These are phyloP conservation scores for Sesia bembeciformis DNA, from an alignment of 2,888 invertebrate genomes.

Conservation along the genomic window DNA sequence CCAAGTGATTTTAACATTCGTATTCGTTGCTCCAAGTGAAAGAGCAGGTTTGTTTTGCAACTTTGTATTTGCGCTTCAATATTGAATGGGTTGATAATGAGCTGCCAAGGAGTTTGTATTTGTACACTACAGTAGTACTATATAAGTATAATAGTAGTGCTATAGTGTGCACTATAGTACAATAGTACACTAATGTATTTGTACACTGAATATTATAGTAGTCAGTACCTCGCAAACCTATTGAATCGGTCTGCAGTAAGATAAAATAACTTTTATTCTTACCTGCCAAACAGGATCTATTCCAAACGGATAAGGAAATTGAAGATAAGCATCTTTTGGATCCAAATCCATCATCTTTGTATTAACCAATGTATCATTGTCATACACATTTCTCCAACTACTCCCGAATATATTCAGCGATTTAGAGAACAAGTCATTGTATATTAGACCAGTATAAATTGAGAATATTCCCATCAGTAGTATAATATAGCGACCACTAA, in stretches of 20 bases:
- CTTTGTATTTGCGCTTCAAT: too few relatives aligned
- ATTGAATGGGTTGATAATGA: too few relatives aligned
- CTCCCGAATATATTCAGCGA: slow-evolving; percentile 81
- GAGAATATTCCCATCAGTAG: slow-evolving; percentile 83
- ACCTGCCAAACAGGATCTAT: slow-evolving; percentile 83
- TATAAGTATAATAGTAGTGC: too few relatives aligned
- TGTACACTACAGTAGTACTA: too few relatives aligned
- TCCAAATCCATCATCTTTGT: slow-evolving; percentile 50
- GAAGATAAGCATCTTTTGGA: slow-evolving; percentile 51
- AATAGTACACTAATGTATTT: too few relatives aligned
- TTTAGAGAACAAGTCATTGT: slow-evolving; percentile 83
- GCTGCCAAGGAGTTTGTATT: too few relatives aligned
- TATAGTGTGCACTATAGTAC: too few relatives aligned
- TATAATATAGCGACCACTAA: slow-evolving; percentile 82
- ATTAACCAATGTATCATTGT: slow-evolving; percentile 32
- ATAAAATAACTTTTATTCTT: slow-evolving; percentile 4
- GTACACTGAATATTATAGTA: too few relatives aligned
- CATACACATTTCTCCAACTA: slow-evolving; percentile 71
- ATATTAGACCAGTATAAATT: slow-evolving; percentile 82
- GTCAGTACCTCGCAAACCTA: too few relatives aligned
- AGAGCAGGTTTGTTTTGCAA: too few relatives aligned
- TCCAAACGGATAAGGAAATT: slow-evolving; percentile 79
- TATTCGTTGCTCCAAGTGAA: too few relatives aligned
- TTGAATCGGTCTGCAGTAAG: background rate
- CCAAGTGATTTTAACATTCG: too few relatives aligned